Conservation (phyloP, 2,797 vertebrate species). For the Alcedo atthis region DNA sequence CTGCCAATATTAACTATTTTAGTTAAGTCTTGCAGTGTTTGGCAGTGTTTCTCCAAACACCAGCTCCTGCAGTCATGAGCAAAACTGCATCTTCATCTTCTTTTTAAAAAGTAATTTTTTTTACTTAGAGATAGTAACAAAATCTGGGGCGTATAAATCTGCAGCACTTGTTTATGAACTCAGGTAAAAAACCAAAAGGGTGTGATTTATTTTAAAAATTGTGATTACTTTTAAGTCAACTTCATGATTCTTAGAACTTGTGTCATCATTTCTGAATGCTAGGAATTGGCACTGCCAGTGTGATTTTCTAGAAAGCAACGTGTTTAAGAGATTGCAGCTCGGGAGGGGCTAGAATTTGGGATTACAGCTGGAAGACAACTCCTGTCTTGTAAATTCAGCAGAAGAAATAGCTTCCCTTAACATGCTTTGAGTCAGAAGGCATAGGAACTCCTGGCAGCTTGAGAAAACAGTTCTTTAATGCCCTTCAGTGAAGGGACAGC, state of each 20-base stretch:
- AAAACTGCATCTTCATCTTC: background rate
- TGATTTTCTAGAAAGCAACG: slow-evolving; percentile 8
- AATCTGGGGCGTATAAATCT: background rate
- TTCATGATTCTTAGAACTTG: background rate
- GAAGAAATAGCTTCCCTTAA: background rate
- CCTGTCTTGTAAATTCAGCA: background rate
- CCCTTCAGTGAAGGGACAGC: background rate
- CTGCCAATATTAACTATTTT: background rate
- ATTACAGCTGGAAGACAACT: slow-evolving; percentile 7
- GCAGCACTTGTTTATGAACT: background rate
- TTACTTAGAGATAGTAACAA: background rate
- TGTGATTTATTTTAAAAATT: background rate
- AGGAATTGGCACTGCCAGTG: background rate
- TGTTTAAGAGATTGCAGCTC: background rate
- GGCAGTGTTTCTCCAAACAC: background rate
- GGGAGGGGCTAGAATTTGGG: background rate
- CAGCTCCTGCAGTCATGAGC: background rate
- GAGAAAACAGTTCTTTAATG: background rate
- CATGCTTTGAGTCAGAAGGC: background rate
- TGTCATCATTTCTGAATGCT: slow-evolving; percentile 11
- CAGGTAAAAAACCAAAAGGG: background rate
- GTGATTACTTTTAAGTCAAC: background rate
- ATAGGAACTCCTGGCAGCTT: background rate
- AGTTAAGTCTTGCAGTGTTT: background rate
- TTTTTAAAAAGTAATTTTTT: background rate